Conservation (phyloP, 2,797 vertebrate species). For the Ataeniobius toweri region DNA sequence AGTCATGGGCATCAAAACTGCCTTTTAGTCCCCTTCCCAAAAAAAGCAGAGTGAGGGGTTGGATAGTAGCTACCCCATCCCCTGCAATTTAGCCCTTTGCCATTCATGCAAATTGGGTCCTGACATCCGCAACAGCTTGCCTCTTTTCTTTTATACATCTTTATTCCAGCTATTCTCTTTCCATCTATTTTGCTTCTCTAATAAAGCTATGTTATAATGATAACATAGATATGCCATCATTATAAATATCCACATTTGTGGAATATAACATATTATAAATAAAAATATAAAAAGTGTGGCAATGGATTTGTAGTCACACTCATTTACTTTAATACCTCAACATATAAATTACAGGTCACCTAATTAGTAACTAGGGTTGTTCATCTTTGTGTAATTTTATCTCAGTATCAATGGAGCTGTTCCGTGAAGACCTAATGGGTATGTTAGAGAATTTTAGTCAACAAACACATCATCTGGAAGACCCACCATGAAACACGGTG, state of each 20-base stretch:
- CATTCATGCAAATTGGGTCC: constrained; percentile 83
- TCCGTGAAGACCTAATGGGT: neutral
- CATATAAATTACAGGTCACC: neutral
- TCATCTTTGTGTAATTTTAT: neutral
- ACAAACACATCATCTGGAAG: neutral
- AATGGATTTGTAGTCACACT: neutral
- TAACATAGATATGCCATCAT: constrained; percentile 28
- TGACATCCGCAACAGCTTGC: constrained; percentile 81
- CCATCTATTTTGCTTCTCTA: constrained; percentile 44
- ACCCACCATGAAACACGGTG: neutral
- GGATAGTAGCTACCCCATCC: constrained; percentile 70
- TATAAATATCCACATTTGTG: constrained; percentile 36
- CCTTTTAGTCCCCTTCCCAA: constrained; percentile 64
- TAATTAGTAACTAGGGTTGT: neutral
- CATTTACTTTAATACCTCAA: neutral
- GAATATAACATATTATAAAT: constrained; percentile 1
- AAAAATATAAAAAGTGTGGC: neutral
- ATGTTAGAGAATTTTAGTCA: neutral
- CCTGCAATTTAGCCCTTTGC: constrained; percentile 81
- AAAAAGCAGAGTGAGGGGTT: constrained; percentile 49
- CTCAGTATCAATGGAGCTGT: neutral
- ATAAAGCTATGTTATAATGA: constrained; percentile 56
- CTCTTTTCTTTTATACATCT: constrained; percentile 77
- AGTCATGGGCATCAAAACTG: constrained; percentile 76
- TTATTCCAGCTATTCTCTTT: constrained; percentile 73